Evolutionary conservation across 2,113 vertebrate genomes (phyloP), one percentile per base, ranked within the genome.

Genomic region (Ammodramus savannarum): DNA sequence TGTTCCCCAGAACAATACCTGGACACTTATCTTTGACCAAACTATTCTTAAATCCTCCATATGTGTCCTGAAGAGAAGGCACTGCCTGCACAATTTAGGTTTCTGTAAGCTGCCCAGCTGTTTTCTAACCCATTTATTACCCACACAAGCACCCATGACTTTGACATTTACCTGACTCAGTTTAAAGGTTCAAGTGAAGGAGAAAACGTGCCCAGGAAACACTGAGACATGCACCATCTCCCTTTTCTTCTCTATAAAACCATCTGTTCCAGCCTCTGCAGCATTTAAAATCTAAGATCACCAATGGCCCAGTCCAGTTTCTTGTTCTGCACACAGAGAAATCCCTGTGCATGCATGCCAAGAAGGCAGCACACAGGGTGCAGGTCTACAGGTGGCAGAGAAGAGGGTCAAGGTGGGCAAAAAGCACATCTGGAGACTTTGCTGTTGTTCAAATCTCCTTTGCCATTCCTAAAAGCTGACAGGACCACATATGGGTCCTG

Each of bases 311-410:
- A 17, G 15, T 5, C 26, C 44, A 63, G 51, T 18, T 66, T 41
- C 25, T 76, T 36, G 31, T 69, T 26, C 84, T 58, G 59, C 44
- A 31, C 26, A 5, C 20, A 63, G 18, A 10, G 36, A 75, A 79
- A 82, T 68, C 19, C 11, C 39, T 19, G 16, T 11, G 31, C 27
- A 25, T 59, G 36, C n/a, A 63, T 3, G 5, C 23, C 9, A 16
- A 54, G 61, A 38, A 75, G 62, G 51, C 55, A 75, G 31, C 32
- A 46, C 0, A 0, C 9, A 27, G 0, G 1, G 32, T 49, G 32
- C 52, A 62, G 32, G 58, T 79, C 17, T 17, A 5, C 63, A 77
- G 39, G 59, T 34, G 39, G 31, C 36, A 86, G 43, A 83, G 29
- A 77, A 75, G 11, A 65, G 19, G 32, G 32, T 25, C 22, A 52